phyloP scores from a whole-genome alignment of 1,140 invertebrate species.

The Pseudomyrmex cubaensis region DNA sequence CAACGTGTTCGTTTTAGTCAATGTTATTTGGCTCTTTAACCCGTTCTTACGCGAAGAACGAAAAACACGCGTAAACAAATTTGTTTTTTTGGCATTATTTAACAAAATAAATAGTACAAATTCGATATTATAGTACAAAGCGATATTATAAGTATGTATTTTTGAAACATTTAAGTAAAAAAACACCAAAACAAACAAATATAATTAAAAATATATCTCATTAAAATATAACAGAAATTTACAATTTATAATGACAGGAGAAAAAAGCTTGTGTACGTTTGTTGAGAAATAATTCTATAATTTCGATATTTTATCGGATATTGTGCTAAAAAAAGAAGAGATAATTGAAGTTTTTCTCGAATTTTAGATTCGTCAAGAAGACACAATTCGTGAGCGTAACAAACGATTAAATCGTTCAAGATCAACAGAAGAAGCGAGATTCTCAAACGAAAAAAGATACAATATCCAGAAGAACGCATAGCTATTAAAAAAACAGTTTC shows the following conservation, averaged over 20 bases:
- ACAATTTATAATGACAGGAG: background rate
- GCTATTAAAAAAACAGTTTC: conserved; percentile 73
- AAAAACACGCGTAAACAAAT: conserved; percentile 1
- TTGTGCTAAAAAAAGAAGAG: background rate
- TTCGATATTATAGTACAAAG: too few relatives aligned
- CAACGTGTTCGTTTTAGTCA: background rate
- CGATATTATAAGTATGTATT: too few relatives aligned
- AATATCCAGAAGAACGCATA: conserved; percentile 59
- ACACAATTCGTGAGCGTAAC: background rate
- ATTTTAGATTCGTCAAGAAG: background rate
- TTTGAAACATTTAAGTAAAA: too few relatives aligned
- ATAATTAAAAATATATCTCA: background rate
- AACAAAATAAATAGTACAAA: background rate
- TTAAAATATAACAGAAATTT: background rate
- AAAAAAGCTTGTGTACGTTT: too few relatives aligned
- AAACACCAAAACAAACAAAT: background rate
- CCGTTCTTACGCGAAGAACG: background rate
- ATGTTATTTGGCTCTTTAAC: conserved; percentile 23
- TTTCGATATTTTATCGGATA: too few relatives aligned
- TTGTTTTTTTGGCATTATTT: conserved; percentile 2
- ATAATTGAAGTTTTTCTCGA: background rate
- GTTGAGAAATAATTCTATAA: too few relatives aligned
- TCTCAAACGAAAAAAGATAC: conserved; percentile 41
- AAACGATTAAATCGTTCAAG: background rate
- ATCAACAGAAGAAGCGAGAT: conserved; percentile 6